Base-by-base conservation (phyloP, 2,888 invertebrate species). In the Lasioglossum marginatum region DNA sequence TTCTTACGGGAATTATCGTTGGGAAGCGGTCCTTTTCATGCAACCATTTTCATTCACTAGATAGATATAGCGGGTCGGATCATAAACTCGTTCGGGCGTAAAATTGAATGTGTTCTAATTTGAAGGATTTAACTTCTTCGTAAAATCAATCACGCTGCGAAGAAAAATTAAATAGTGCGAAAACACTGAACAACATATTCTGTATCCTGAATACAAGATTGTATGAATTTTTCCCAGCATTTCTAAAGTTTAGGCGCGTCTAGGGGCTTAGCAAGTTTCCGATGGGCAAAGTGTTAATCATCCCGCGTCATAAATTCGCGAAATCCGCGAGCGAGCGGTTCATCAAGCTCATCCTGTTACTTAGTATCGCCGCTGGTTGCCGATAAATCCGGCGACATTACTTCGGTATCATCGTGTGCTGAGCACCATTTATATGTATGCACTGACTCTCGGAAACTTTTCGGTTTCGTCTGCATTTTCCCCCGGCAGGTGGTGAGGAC, bases 401-500 rank as follows among this genome's bases (percentile, higher is more conserved):
- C 37, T 68, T 68, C 37, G 37, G 68, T 73, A 68, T 57, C 52
- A 40, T 5, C 66, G 34, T 37, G 75, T 66, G 60, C 48, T 34
- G 60, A n/a, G 60, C 12, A 37, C 34, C 37, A 73, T 86, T 82
- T 82, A 70, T 84, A 87, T 80, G 76, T 87, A 85, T 84, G 87
- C 87, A 70, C 63, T 23, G 70, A 63, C 79, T 52, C 68, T 60
- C 10, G 43, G 72, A 83, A 88, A 88, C 66, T 88, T 88, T 88
- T 87, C 77, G 81, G 87, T 83, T 85, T 87, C 88, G 82, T 85
- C 76, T 88, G 85, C 87, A 82, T 78, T 80, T 81, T 66, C 40
- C 74, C 73, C 43, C 14, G 71, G 78, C 81, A 88, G 82, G 86
- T 83, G 85, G 89, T 57, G 77, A 84, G 80, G 81, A 83, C 52